phyloP scores from a whole-genome alignment of 2,113 vertebrate genomes.

The Aphyosemion australe region DNA sequence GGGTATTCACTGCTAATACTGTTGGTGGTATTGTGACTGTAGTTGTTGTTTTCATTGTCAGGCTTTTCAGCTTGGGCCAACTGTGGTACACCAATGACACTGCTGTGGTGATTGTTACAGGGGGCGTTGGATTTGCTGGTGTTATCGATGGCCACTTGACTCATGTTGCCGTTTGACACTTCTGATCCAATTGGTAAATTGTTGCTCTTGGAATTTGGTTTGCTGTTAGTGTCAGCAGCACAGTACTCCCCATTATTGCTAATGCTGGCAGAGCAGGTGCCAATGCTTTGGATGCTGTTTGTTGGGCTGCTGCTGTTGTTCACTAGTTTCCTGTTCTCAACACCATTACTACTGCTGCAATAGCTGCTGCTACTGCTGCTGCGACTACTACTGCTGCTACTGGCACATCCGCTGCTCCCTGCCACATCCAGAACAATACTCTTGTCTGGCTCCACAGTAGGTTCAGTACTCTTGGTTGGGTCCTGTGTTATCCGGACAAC shows the following conservation, averaged over 20 bases:
- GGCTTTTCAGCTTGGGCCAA: slow-evolving; percentile 18
- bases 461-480: slow-evolving; percentile 63
- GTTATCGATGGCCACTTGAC: slow-evolving; percentile 61
- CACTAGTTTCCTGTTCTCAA: slow-evolving; percentile 54
- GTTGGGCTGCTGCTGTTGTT: slow-evolving; percentile 58
- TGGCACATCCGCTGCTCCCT: slow-evolving; percentile 62
- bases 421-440: slow-evolving; percentile 65
- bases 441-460: slow-evolving; percentile 68
- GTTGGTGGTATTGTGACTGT: slow-evolving; percentile 51
- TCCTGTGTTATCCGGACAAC: slow-evolving; percentile 76
- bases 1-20: slow-evolving; percentile 55
- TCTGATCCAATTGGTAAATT: slow-evolving; percentile 35
- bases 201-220: slow-evolving; percentile 49
- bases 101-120: slow-evolving; percentile 63
- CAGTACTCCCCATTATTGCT: slow-evolving; percentile 73
- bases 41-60: slow-evolving; percentile 37
- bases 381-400: slow-evolving; percentile 71
- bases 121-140: slow-evolving; percentile 73
- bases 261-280: slow-evolving; percentile 53
- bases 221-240: slow-evolving; percentile 49
- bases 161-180: slow-evolving; percentile 55
- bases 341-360: slow-evolving; percentile 67
- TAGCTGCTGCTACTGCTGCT: slow-evolving; percentile 75
- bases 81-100: slow-evolving; percentile 44
- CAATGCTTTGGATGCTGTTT: slow-evolving; percentile 52